A percentile compares a stretch with the other conserved stretches of the same genome.
Conservation (phyloP, 1,140 invertebrate species). For the Gryllus bimaculatus region DNA sequence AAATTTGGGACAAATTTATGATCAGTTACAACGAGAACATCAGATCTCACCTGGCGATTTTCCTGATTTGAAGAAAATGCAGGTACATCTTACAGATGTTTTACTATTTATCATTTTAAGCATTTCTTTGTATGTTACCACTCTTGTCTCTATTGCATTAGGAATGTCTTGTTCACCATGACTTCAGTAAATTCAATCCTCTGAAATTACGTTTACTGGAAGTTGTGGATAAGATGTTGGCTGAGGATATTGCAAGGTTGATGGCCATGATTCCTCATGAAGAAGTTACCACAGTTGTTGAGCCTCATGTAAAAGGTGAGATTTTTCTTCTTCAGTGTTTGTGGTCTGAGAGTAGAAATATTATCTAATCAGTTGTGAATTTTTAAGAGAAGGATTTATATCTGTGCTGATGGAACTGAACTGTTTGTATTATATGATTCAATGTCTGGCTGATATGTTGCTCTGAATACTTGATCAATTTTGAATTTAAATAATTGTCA, state of each 20-base stretch:
- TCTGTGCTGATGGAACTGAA: not conserved
- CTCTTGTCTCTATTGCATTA: constrained; percentile 15
- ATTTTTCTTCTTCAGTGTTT: not conserved
- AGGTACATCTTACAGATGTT: constrained; percentile 40
- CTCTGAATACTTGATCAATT: too few species aligned
- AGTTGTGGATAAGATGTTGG: constrained; percentile 91
- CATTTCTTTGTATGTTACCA: not conserved
- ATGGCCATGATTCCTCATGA: constrained; percentile 94
- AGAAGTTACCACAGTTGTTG: constrained; percentile 42
- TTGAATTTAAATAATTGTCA: too few species aligned
- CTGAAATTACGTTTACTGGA: constrained; percentile 88
- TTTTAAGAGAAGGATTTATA: not conserved
- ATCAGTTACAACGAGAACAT: constrained; percentile 75
- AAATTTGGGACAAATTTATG: constrained; percentile 79
- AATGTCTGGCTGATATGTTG: too few species aligned
- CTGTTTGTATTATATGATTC: not conserved
- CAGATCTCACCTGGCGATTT: constrained; percentile 95
- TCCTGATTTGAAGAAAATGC: constrained; percentile 93
- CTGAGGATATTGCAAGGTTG: constrained; percentile 87
- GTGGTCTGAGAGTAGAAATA: too few species aligned
- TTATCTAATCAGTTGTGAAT: too few species aligned
- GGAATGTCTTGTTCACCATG: constrained; percentile 71
- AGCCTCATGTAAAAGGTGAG: not conserved
- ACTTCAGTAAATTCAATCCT: constrained; percentile 92
- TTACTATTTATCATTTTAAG: too few species aligned